Conservation (phyloP, 1,140 invertebrate genomes). For the Gryllus bimaculatus region DNA sequence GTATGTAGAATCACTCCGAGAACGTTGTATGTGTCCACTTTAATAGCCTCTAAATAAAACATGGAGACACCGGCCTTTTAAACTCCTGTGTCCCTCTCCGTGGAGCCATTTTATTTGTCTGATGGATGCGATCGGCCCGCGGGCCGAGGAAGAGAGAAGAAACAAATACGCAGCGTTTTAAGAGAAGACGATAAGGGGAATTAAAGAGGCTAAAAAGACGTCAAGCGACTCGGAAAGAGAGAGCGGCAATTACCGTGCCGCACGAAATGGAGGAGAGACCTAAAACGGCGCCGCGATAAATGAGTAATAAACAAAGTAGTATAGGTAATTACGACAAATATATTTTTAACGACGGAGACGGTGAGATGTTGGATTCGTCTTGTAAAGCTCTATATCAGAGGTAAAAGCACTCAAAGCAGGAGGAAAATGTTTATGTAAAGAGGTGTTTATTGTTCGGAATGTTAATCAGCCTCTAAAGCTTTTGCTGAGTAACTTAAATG, state of each 20-base stretch:
- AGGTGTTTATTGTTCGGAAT: too few species aligned
- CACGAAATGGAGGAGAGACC: neutral
- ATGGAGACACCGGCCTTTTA: conserved; percentile 3
- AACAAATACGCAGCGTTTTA: conserved; percentile 1
- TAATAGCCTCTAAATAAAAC: conserved; percentile 1
- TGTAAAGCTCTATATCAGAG: neutral
- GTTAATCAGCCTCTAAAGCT: too few species aligned
- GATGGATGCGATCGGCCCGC: neutral
- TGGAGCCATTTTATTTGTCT: conserved; percentile 4
- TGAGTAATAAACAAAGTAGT: conserved; percentile 1
- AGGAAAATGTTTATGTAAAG: neutral
- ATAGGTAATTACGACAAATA: conserved; percentile 5
- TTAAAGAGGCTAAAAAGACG: neutral
- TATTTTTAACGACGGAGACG: neutral
- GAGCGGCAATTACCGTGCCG: neutral
- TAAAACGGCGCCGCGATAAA: neutral
- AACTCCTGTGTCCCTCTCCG: neutral
- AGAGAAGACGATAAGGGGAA: neutral
- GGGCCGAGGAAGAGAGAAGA: neutral
- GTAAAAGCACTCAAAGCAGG: neutral
- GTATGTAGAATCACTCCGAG: conserved; percentile 1
- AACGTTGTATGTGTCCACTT: conserved; percentile 1
- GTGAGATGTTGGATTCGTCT: neutral
- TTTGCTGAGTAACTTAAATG: too few species aligned
- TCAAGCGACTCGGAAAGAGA: neutral